Evolutionary conservation across 2,113 vertebrate genomes (phyloP).

Genomic region (Mesoclemmys tuberculata): DNA sequence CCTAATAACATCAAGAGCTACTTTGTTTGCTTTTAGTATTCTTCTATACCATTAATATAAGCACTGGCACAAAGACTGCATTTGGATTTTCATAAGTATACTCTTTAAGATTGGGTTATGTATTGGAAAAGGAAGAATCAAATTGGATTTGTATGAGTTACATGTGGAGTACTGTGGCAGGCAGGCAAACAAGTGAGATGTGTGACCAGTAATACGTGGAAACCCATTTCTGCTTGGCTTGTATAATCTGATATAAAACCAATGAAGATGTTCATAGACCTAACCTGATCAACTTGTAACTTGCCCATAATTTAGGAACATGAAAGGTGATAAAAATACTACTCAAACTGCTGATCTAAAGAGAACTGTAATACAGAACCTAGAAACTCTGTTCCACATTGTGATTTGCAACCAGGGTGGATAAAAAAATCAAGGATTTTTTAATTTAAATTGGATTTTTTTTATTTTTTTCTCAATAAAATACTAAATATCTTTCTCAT

Average conservation of each 20-base stretch:
- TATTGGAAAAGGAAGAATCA: not conserved
- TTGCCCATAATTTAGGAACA: not conserved
- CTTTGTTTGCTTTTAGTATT: not conserved
- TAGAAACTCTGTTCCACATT: not conserved
- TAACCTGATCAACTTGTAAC: not conserved
- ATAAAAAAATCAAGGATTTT: no score
- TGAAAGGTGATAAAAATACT: not conserved
- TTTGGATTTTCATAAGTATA: slow-evolving; percentile 12
- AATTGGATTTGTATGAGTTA: not conserved
- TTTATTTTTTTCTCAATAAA: no score
- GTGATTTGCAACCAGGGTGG: not conserved
- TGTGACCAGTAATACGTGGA: fast-evolving
- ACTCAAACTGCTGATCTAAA: not conserved
- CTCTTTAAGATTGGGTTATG: slow-evolving; percentile 2
- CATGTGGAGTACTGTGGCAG: not conserved
- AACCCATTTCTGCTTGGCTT: not conserved
- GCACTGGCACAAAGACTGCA: not conserved
- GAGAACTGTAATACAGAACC: not conserved
- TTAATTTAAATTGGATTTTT: no score
- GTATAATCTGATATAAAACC: not conserved
- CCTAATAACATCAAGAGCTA: not conserved
- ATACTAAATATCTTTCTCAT: no score
- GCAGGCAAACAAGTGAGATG: not conserved
- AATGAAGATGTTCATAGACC: not conserved
- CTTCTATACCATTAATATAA: not conserved